Evolutionary conservation across 2,888 invertebrate species (phyloP), one percentile per base, ranked within the genome.

Genomic region (Andrena camellia): DNA sequence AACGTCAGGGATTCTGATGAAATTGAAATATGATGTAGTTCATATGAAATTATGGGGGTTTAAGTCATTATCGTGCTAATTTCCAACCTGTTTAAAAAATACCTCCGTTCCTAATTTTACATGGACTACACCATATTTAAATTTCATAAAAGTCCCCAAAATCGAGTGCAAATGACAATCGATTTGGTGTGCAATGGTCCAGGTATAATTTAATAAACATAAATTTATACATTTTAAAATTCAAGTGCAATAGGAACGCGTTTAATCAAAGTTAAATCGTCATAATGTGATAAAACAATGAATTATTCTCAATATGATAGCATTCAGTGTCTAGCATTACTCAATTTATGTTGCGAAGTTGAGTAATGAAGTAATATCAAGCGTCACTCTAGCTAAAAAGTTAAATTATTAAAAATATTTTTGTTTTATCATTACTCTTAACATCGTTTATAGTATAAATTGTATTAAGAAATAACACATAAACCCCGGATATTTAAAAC

Each of bases 401-500:
- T 57, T 59, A 26, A 66, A 35, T 33, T 59, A 31, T 59, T 35
- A 42, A 20, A n/a, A 31, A 33, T 48, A 62, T 48, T 17, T 31
- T 31, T 50, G 17, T 17, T 4, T 57, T 20, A 42, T 54, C n/a
- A 50, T n/a, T 60, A 35, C 42, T 31, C 50, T 42, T 33, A 59
- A 26, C 35, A 54, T 35, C 31, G 52, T 71, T 71, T 57, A 10
- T 17, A 31, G n/a, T 60, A 31, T 52, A 62, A 54, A 66, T 33
- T 33, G 23, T 13, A 64, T 77, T 31, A 67, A 42, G 48, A 73
- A 50, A 23, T 69, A n/a, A 64, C 63, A 70, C 57, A 57, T 2
- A 70, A 69, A 78, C 33, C 57, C 57, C 29, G 29, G 6, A 60
- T 64, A 59, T 69, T 81, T 71, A 29, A 66, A 35, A 64, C 83